A percentile compares a stretch with the other conserved stretches of the same genome.
Conservation (phyloP, 2,113 vertebrate genomes). For the Rhipidura dahli region DNA sequence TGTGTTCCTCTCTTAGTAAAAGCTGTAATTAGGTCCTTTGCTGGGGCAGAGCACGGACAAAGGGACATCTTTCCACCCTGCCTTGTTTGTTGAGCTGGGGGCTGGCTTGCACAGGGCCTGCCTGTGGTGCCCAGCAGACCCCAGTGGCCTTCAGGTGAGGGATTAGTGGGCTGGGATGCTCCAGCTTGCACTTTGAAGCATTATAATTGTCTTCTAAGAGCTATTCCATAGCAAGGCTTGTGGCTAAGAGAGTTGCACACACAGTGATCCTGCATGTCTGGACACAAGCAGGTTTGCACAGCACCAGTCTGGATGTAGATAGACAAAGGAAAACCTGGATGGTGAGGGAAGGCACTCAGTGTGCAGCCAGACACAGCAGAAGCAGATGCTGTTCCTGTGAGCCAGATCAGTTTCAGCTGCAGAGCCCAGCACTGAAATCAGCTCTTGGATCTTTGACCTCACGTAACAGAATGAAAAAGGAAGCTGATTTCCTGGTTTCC, state of each 20-base stretch:
- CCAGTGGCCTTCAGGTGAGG: not conserved
- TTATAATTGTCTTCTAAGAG: not conserved
- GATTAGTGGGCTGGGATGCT: not conserved
- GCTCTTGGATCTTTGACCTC: not conserved
- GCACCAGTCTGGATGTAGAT: not conserved
- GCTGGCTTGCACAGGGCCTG: not conserved
- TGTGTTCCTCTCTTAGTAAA: not conserved
- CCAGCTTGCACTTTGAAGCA: not conserved
- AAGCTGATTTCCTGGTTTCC: not conserved
- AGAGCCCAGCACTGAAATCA: not conserved
- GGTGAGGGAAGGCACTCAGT: not conserved
- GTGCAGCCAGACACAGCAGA: not conserved
- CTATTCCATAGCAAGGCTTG: rapidly evolving
- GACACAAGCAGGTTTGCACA: not conserved
- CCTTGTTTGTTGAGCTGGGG: not conserved
- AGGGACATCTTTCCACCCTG: not conserved
- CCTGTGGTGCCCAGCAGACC: not conserved
- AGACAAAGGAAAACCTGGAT: not conserved
- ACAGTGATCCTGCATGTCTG: rapidly evolving
- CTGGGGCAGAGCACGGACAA: not conserved
- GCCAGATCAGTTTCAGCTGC: not conserved
- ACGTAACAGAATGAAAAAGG: not conserved
- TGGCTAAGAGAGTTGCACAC: not conserved
- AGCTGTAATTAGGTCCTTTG: not conserved
- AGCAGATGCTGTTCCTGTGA: not conserved